Conservation (phyloP, 2,113 vertebrate species). For the Hypomesus transpacificus region DNA sequence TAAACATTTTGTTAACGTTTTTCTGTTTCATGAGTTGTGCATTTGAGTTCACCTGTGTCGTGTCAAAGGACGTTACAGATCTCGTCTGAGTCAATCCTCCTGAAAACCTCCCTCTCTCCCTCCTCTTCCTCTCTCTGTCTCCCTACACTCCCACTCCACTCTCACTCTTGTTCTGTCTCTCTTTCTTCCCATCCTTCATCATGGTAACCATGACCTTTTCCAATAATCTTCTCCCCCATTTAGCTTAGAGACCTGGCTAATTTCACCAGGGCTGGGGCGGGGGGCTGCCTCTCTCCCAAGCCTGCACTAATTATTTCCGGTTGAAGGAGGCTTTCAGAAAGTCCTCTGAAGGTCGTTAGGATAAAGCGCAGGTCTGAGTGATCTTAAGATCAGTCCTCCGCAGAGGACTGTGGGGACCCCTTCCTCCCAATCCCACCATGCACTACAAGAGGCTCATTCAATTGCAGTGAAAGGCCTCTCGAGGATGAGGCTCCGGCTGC, state of each 20-base stretch:
- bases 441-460: conserved; percentile 4
- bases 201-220: background rate
- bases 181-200: background rate
- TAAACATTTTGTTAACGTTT: too few species aligned
- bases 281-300: background rate
- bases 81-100: background rate
- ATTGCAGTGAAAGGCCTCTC: background rate
- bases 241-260: background rate
- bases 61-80: too few species aligned
- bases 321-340: background rate
- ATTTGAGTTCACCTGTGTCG: too few species aligned
- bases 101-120: background rate
- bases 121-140: background rate
- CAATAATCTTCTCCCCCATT: background rate
- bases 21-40: too few species aligned
- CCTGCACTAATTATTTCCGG: conserved; percentile 5
- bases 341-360: background rate
- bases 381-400: background rate
- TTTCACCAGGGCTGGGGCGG: background rate
- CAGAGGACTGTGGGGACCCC: background rate
- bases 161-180: background rate
- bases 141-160: background rate
- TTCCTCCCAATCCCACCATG: background rate
- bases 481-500: background rate
- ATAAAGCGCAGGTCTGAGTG: background rate